These are phyloP conservation scores for Dryadula phaetusa DNA, from an alignment of 2,888 invertebrate species.

Conservation along the genomic window DNA sequence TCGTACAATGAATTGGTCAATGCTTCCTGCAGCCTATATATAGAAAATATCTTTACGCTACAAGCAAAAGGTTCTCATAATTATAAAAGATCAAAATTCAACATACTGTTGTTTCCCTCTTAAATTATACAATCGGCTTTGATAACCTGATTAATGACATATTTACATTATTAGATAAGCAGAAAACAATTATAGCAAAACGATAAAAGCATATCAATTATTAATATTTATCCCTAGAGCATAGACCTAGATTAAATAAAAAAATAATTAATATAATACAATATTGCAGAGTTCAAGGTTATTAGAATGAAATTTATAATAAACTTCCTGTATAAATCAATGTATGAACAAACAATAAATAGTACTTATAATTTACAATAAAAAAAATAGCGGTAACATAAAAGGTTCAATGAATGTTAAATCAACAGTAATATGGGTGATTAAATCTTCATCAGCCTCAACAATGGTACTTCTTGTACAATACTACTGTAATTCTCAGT, in stretches of 20 bases:
- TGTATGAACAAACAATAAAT: background rate
- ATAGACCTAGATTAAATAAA: background rate
- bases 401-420: conserved; percentile 35
- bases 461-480: conserved; percentile 35
- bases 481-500: conserved; percentile 23
- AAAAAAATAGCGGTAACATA: conserved; percentile 28
- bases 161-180: background rate
- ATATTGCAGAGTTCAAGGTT: too few species aligned
- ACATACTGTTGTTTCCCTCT: too few species aligned
- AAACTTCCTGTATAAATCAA: too few species aligned
- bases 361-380: background rate
- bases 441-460: conserved; percentile 39
- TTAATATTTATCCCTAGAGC: background rate
- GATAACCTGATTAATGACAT: background rate
- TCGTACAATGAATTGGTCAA: too few species aligned
- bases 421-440: conserved; percentile 41
- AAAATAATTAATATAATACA: too few species aligned
- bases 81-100: too few species aligned
- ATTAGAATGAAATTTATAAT: too few species aligned
- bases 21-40: too few species aligned
- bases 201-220: background rate
- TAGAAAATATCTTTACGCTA: too few species aligned
- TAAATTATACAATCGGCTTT: background rate
- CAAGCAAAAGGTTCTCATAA: too few species aligned
- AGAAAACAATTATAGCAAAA: background rate